Evolutionary conservation across 2,888 invertebrate genomes (phyloP).

Genomic region (Ophion ellenae): DNA sequence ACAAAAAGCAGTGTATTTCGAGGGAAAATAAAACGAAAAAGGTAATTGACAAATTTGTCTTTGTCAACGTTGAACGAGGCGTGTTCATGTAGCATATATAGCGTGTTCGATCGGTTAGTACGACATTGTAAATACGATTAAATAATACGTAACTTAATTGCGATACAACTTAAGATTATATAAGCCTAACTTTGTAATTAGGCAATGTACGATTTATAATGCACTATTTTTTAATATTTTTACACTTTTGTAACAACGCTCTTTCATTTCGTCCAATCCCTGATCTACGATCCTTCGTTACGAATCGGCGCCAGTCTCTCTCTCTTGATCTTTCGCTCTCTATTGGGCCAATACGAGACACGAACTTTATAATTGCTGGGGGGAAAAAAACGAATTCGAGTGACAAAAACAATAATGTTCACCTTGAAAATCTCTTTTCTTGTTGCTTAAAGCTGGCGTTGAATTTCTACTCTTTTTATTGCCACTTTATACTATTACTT

Average conservation of each 20-base stretch:
- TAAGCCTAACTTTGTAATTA: conserved; percentile 69
- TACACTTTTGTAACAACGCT: conserved; percentile 76
- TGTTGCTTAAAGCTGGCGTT: no score
- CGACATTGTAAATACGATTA: conserved; percentile 64
- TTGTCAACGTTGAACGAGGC: conserved; percentile 33
- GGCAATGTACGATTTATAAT: conserved; percentile 75
- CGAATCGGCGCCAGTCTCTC: background rate
- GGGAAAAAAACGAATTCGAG: no score
- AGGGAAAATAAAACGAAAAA: background rate
- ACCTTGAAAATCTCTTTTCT: no score
- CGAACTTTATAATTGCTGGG: no score
- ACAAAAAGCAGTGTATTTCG: background rate
- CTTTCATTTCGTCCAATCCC: conserved; percentile 68
- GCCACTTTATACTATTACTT: no score
- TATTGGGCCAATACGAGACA: no score
- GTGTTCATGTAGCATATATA: conserved; percentile 22
- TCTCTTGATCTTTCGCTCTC: background rate
- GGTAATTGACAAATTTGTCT: conserved; percentile 14
- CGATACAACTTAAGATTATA: conserved; percentile 52
- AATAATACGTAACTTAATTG: conserved; percentile 54
- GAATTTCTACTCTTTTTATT: no score
- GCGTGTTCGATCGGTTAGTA: conserved; percentile 51
- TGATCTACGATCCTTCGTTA: background rate
- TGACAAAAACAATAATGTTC: no score
- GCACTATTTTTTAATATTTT: conserved; percentile 78